Percentiles rank a stretch among this genome's conserved stretches.
phyloP scores from a whole-genome alignment of 1,140 invertebrate species.

The Drosophila takahashii region DNA sequence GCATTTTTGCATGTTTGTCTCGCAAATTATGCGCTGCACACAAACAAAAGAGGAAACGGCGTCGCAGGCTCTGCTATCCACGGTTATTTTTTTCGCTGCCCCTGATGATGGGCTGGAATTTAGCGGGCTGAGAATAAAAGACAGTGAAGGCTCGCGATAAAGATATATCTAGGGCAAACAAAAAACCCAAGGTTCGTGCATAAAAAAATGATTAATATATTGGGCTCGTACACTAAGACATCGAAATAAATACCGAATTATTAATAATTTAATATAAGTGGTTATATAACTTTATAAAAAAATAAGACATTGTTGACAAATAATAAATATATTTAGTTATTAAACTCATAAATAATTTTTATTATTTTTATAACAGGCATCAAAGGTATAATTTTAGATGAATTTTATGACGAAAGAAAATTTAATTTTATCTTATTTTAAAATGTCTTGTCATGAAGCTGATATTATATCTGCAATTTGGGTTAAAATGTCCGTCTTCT shows the following conservation, averaged over 20 bases:
- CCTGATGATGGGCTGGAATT: constrained; percentile 56
- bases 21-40: constrained; percentile 80
- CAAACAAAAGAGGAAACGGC: constrained; percentile 77
- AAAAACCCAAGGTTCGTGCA: too few relatives aligned
- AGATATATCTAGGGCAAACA: constrained; percentile 5
- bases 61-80: constrained; percentile 41
- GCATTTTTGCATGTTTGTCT: constrained; percentile 82
- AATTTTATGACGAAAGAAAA: too few relatives aligned
- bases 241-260: neutral
- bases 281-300: too few relatives aligned
- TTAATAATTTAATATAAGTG: neutral
- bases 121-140: constrained; percentile 21
- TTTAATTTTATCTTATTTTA: too few relatives aligned
- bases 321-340: too few relatives aligned
- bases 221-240: neutral
- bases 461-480: too few relatives aligned
- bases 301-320: too few relatives aligned
- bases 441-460: too few relatives aligned
- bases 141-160: constrained; percentile 22
- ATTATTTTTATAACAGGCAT: too few relatives aligned
- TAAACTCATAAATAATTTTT: too few relatives aligned
- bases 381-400: too few relatives aligned
- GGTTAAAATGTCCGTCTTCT: too few relatives aligned
- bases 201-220: neutral
- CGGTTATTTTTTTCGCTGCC: constrained; percentile 55